Base-by-base conservation (phyloP, 2,888 invertebrate genomes). In the Orchesellides sinensis region DNA sequence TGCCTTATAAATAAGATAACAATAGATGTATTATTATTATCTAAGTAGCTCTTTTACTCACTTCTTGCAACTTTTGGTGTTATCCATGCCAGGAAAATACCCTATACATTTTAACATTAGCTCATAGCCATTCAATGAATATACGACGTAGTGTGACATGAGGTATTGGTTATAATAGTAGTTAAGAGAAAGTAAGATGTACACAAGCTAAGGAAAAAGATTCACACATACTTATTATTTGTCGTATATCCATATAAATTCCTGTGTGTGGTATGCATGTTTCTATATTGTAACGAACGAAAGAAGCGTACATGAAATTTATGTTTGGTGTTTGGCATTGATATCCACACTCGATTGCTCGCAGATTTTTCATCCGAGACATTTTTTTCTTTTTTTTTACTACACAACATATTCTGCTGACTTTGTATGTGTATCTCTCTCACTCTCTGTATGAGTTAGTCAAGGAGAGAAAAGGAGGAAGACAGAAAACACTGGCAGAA, bases 301-400 rank as follows among this genome's bases (percentile, higher is more conserved):
- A 69, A 74, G 69, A 73, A 84, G 84, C 85, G 79, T 84, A 87
- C 85, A 87, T 70, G 80, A 85, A 86, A 87, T 87, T 85, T 87
- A 87, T 87, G 87, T 87, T 84, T 87, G 87, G 87, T 87, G 87
- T 87, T 87, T 87, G 84, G 85, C 85, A 86, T 87, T 87, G 87
- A 87, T 87, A 87, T 87, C 86, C 87, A 87, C 87, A 87, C 87
- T 87, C 87, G 87, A 87, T 87, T 87, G 87, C 87, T 85, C 87
- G 84, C 87, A 87, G 87, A 87, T 87, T 87, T 87, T 87, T 87
- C 87, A 87, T 87, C 86, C 87, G 85, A 87, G 86, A 87, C 87
- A 87, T 82, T 87, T 86, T 86, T 85, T 59, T 54, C 32, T 27
- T 40, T 59, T 84, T 85, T 85, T 85, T 85, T 70, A 72, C 65